A percentile compares a stretch with the other conserved stretches of the same genome.
phyloP scores from a whole-genome alignment of 1,140 invertebrate species.

The Halictus rubicundus region DNA sequence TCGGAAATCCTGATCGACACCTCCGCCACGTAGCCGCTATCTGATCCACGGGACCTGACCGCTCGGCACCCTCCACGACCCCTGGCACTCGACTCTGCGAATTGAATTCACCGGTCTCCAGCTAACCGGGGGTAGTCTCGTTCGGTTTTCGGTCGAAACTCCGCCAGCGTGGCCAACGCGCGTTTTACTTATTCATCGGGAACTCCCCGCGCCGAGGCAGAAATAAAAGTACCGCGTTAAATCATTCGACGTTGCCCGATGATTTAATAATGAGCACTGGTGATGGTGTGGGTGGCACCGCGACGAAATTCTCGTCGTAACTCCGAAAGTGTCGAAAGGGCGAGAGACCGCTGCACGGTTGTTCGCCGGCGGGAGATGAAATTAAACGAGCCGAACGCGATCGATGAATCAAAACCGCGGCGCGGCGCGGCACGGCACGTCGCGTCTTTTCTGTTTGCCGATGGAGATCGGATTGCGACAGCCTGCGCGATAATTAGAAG shows the following conservation, averaged over 20 bases:
- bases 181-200: slow-evolving; percentile 54
- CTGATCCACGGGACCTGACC: slow-evolving; percentile 49
- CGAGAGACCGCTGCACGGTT: too few species aligned
- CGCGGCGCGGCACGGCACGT: too few species aligned
- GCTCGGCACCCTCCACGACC: slow-evolving; percentile 6
- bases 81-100: slow-evolving; percentile 40
- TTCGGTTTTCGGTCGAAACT: slow-evolving; percentile 13
- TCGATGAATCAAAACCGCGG: too few species aligned
- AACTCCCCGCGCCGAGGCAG: background rate
- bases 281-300: too few species aligned
- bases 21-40: slow-evolving; percentile 64
- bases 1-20: slow-evolving; percentile 73
- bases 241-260: slow-evolving; percentile 13
- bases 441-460: background rate
- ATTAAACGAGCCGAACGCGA: background rate
- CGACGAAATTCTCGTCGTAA: background rate
- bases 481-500: slow-evolving; percentile 12
- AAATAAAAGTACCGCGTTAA: slow-evolving; percentile 18
- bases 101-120: slow-evolving; percentile 50
- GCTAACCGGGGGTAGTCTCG: background rate
- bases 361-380: background rate
- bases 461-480: slow-evolving; percentile 25
- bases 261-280: slow-evolving; percentile 1
- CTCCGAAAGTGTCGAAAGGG: background rate
- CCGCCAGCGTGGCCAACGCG: background rate